These are phyloP conservation scores for Uropsilus gracilis DNA, from an alignment of 2,113 vertebrate genomes.

Conservation along the genomic window DNA sequence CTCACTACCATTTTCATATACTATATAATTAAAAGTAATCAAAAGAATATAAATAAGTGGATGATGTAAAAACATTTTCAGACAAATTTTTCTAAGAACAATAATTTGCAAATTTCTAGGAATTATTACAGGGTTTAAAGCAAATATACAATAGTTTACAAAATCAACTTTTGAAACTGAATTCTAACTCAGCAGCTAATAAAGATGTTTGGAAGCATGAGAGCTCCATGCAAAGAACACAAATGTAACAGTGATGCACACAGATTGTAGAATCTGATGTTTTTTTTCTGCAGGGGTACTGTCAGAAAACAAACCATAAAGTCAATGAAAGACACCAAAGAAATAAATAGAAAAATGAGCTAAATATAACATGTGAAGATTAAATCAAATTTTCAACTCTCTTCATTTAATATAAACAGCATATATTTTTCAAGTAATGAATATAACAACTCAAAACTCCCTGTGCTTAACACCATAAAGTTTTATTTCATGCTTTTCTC, in stretches of 20 bases:
- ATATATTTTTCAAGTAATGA: not conserved
- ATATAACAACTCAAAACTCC: not conserved
- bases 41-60: not conserved
- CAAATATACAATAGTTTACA: not conserved
- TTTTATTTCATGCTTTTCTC: not conserved
- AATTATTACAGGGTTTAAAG: not conserved
- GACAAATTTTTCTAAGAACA: not conserved
- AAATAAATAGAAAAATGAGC: not conserved
- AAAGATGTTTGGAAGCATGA: not conserved
- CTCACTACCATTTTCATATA: not conserved
- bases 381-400: not conserved
- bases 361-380: not conserved
- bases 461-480: not conserved
- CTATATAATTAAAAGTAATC: not conserved
- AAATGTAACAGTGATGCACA: not conserved
- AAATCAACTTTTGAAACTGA: not conserved
- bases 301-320: not conserved
- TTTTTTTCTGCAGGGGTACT: not conserved
- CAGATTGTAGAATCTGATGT: not conserved
- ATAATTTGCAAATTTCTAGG: not conserved
- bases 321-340: not conserved
- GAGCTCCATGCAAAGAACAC: not conserved
- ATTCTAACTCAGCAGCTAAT: not conserved
- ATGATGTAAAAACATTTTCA: not conserved
- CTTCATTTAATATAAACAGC: not conserved